These are phyloP conservation scores for Galerucella nymphaeae DNA, from an alignment of 2,888 invertebrate species.

Conservation along the genomic window DNA sequence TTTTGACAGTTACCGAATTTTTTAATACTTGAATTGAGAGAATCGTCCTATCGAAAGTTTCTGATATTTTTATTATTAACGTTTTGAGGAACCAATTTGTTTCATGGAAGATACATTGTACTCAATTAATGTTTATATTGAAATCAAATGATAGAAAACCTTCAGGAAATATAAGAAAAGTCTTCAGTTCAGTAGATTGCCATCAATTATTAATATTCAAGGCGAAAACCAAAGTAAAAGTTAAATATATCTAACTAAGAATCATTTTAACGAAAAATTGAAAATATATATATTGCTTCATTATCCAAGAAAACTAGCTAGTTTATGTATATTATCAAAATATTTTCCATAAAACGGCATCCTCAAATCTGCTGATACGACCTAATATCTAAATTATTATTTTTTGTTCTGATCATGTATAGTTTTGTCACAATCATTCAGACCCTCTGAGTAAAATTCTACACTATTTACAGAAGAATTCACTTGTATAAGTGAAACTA, in stretches of 20 bases:
- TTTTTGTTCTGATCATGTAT: slow-evolving; percentile 46
- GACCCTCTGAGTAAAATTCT: slow-evolving; percentile 61
- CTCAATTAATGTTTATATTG: background rate
- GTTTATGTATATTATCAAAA: background rate
- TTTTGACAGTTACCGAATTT: slow-evolving; percentile 21
- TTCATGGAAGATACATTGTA: slow-evolving; percentile 7
- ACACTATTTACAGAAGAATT: slow-evolving; percentile 58
- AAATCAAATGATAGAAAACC: background rate
- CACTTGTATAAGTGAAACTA: slow-evolving; percentile 58
- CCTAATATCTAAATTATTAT: slow-evolving; percentile 32
- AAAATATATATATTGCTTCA: background rate
- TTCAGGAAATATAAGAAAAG: too few species aligned
- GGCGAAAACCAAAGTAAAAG: too few species aligned
- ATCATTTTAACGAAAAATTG: background rate
- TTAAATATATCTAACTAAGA: background rate
- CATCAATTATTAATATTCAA: too few species aligned
- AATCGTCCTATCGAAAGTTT: slow-evolving; percentile 16
- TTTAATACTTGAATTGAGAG: slow-evolving; percentile 15
- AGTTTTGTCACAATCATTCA: slow-evolving; percentile 58
- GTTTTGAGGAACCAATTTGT: slow-evolving; percentile 10
- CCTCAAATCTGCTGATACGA: slow-evolving; percentile 26
- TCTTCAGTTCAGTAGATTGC: too few species aligned
- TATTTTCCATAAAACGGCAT: slow-evolving; percentile 18
- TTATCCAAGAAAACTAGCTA: too few species aligned
- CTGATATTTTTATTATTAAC: slow-evolving; percentile 24